Percentiles rank a stretch among this genome's conserved stretches.
These are phyloP conservation scores for Odontothrips loti DNA, from an alignment of 2,888 invertebrate species.

Conservation along the genomic window DNA sequence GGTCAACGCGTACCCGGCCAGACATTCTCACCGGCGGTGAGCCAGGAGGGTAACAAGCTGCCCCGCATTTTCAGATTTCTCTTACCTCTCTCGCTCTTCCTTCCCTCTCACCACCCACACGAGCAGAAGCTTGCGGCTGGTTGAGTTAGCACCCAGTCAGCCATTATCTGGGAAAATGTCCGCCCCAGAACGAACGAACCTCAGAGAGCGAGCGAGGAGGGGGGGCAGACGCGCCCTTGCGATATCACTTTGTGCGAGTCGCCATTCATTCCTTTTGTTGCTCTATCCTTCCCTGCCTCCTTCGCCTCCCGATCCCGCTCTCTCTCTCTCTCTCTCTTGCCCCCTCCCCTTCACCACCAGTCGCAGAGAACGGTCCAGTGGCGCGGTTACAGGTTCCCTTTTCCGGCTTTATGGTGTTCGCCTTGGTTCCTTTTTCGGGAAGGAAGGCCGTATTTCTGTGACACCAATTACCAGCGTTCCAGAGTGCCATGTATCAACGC, in stretches of 20 bases:
- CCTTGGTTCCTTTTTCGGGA: no score
- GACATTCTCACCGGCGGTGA: no score
- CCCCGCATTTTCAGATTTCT: no score
- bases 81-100: no score
- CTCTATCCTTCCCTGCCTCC: neutral
- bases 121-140: neutral
- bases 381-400: neutral
- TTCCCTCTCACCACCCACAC: neutral
- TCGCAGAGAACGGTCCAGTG: neutral
- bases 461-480: neutral
- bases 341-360: neutral
- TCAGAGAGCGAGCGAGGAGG: neutral
- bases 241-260: constrained; percentile 8
- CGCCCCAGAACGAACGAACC: neutral
- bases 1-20: no score
- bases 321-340: no score
- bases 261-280: neutral
- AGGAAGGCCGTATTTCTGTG: neutral
- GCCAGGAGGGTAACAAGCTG: no score
- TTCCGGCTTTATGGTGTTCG: neutral
- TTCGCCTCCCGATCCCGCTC: neutral
- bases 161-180: neutral
- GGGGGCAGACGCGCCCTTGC: neutral
- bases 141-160: neutral
- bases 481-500: neutral